Evolutionary conservation across 2,888 invertebrate genomes (phyloP), one percentile per base, ranked within the genome.

Genomic region (Chalcis sispes): DNA sequence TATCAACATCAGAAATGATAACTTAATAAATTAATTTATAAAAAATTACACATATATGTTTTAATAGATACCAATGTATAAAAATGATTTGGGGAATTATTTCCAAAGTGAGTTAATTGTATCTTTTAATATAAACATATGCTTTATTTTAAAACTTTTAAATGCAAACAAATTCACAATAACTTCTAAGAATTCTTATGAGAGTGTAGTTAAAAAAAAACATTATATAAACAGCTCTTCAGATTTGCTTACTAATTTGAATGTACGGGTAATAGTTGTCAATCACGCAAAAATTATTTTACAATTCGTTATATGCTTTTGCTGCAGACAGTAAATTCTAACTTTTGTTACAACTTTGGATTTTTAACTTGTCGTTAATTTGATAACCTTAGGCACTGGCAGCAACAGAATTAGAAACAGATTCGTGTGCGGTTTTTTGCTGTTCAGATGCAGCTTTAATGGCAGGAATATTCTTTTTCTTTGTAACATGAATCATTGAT

Each of bases 391-490:
- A 77, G 32, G 25, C 67, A 75, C 50, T 62, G 15, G 67, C 62
- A 48, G 67, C 52, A 13, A 58, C 10, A 18, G 72, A 40, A 29
- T 18, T 64, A 15, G 67, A 20, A 8, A 40, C 18, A 65, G 65
- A 25, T 70, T 77, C 58, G 1, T 81, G 69, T 46, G 77, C 65
- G 4, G 81, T 42, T n/a, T n/a, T n/a, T n/a, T n/a, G n/a, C 10
- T 36, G 36, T 36, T 36, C 58, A 1, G 82, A 70, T 42, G 76
- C 66, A 5, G 81, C n/a, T 23, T 85, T 85, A 59, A 81, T 80
- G 29, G 81, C 77, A 15, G 79, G 77, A 52, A 75, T 48, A 48
- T 79, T 81, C n/a, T 80, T 59, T 36, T 75, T 81, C 13, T 27
- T 54, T 1, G 5, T 13, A 25, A 76, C 65, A 1, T 54, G 67